Evolutionary conservation across 2,113 vertebrate genomes (phyloP).

Genomic region (Dromaius novaehollandiae): DNA sequence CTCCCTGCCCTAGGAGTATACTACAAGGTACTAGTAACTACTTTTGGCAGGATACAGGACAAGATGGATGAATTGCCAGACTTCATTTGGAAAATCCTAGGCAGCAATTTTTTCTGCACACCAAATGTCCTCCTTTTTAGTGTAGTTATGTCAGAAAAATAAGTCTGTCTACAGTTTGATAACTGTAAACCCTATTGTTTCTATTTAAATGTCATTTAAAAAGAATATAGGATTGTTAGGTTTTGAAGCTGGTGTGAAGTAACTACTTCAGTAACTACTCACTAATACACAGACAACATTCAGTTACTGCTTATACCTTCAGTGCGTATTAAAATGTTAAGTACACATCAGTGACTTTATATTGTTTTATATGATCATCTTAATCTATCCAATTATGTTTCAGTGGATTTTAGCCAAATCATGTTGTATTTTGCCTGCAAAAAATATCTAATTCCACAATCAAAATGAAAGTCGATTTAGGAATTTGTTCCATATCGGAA

Average conservation of each 20-base stretch:
- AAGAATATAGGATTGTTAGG: not conserved
- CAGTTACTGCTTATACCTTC: not conserved
- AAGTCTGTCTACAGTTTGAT: not conserved
- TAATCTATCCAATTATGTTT: not conserved
- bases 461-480: conserved; percentile 3
- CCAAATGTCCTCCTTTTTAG: not conserved
- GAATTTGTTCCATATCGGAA: not conserved
- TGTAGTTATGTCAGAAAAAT: not conserved
- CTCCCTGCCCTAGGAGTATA: not conserved
- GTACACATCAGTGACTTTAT: not conserved
- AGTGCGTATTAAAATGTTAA: not conserved
- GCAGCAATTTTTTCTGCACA: not conserved
- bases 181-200: not conserved
- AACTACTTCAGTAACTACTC: not conserved
- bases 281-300: not conserved
- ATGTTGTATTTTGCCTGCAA: not conserved
- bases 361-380: not conserved
- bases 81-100: not conserved
- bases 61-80: conserved; percentile 21
- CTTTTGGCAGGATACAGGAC: not conserved
- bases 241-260: not conserved
- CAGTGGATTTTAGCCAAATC: not conserved
- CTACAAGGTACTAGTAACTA: not conserved
- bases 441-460: conserved; percentile 27
- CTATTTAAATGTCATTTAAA: not conserved